phyloP scores from a whole-genome alignment of 2,113 vertebrate species.

The Glaucidium brasilianum region DNA sequence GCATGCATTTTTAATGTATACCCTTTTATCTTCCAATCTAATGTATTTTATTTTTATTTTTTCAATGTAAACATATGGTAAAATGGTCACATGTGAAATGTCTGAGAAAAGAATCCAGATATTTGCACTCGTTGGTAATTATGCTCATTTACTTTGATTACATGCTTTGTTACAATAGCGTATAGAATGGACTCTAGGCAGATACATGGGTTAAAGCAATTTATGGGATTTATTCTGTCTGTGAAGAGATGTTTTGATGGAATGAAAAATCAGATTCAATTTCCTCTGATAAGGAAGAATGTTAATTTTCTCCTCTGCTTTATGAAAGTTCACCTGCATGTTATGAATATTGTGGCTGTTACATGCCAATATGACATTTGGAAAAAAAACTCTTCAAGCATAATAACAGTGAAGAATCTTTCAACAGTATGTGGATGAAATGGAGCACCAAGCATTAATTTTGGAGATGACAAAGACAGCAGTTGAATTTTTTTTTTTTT shows the following conservation, averaged over 20 bases:
- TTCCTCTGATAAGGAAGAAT: background rate
- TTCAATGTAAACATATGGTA: background rate
- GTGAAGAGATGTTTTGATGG: conserved; percentile 1
- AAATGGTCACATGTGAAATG: background rate
- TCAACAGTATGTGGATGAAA: fast-evolving
- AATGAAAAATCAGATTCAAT: conserved; percentile 21
- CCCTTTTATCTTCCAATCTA: background rate
- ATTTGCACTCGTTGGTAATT: conserved; percentile 16
- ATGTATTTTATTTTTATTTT: background rate
- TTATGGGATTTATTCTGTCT: background rate
- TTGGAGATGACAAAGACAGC: background rate
- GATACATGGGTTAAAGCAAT: background rate
- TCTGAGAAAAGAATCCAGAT: background rate
- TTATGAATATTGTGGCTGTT: background rate
- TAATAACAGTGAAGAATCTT: background rate
- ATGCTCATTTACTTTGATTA: conserved; percentile 28
- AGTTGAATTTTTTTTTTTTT: background rate
- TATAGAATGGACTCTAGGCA: background rate
- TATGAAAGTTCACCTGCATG: background rate
- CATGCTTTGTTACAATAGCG: background rate
- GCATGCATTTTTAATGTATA: background rate
- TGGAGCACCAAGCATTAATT: background rate
- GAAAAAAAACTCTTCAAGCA: background rate
- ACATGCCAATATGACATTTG: background rate
- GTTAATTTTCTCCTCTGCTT: conserved; percentile 2